A percentile compares a stretch with the other conserved stretches of the same genome.
These are phyloP conservation scores for Crocuta crocuta DNA, from an alignment of 2,113 vertebrate genomes.

Conservation along the genomic window DNA sequence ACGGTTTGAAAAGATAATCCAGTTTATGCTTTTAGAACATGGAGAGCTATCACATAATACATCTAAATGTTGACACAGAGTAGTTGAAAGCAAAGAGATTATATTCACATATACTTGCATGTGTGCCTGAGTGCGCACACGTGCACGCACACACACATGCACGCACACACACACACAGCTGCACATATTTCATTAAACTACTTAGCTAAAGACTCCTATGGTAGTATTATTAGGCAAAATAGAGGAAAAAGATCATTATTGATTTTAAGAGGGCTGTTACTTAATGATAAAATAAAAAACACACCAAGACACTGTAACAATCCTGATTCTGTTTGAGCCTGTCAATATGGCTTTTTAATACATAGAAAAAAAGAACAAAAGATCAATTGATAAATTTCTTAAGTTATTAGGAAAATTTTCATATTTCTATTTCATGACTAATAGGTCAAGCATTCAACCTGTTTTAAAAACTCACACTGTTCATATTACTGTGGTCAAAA, in stretches of 20 bases:
- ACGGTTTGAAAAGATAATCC: not conserved
- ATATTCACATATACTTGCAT: not conserved
- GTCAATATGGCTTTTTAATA: not conserved
- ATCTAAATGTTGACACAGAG: not conserved
- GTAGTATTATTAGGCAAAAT: not conserved
- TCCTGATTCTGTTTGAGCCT: not conserved
- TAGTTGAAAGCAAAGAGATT: not conserved
- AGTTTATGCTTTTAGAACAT: not conserved
- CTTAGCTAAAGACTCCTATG: not conserved
- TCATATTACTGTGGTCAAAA: not conserved
- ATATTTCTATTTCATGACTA: not conserved
- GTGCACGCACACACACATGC: no score
- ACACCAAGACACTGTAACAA: not conserved
- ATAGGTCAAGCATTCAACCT: not conserved
- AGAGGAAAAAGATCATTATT: not conserved
- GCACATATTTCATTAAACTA: not conserved
- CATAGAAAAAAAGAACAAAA: not conserved
- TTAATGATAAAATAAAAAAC: not conserved
- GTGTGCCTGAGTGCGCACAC: accelerated
- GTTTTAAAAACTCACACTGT: not conserved
- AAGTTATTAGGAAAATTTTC: not conserved
- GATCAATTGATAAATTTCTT: not conserved
- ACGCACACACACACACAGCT: no score
- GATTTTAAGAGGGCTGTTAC: not conserved
- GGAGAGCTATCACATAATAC: not conserved